Conservation (phyloP, 2,888 invertebrate genomes). For the Arctia plantaginis region DNA sequence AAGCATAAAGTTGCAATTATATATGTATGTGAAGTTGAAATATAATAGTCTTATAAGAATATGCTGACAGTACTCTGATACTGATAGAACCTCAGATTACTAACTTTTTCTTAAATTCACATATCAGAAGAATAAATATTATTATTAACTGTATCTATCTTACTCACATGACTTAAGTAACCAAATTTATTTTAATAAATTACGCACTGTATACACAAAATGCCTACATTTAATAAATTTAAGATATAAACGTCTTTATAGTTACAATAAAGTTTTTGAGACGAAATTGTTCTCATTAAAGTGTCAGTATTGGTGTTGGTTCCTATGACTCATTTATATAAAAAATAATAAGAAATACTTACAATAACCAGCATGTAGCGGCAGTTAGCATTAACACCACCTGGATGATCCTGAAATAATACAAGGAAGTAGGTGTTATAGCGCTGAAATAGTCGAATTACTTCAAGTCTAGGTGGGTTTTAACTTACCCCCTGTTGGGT, state of each 20-base stretch:
- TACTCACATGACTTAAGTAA: not conserved
- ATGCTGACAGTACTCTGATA: not conserved
- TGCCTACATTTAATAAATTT: too few relatives aligned
- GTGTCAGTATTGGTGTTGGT: not conserved
- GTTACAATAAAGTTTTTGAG: not conserved
- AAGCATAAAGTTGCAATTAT: too few relatives aligned
- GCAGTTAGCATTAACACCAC: slow-evolving; percentile 94
- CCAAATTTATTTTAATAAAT: not conserved
- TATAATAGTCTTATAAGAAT: too few relatives aligned
- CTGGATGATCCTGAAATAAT: slow-evolving; percentile 91
- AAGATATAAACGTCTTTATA: too few relatives aligned
- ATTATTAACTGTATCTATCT: not conserved
- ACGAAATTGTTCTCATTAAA: not conserved
- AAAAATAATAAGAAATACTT: slow-evolving; percentile 81
- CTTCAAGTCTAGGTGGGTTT: slow-evolving; percentile 15
- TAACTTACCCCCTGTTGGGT: slow-evolving; percentile 94
- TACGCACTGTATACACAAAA: not conserved
- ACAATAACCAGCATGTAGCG: slow-evolving; percentile 96
- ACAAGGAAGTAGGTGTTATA: slow-evolving; percentile 44
- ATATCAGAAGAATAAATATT: not conserved
- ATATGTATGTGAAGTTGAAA: not conserved
- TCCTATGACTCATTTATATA: slow-evolving; percentile 25
- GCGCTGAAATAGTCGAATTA: slow-evolving; percentile 28
- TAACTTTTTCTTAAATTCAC: not conserved
- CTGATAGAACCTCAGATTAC: not conserved